Percentiles rank a stretch among this genome's conserved stretches.
These are phyloP conservation scores for Lagocephalus sceleratus DNA, from an alignment of 2,797 vertebrate genomes.

Conservation along the genomic window DNA sequence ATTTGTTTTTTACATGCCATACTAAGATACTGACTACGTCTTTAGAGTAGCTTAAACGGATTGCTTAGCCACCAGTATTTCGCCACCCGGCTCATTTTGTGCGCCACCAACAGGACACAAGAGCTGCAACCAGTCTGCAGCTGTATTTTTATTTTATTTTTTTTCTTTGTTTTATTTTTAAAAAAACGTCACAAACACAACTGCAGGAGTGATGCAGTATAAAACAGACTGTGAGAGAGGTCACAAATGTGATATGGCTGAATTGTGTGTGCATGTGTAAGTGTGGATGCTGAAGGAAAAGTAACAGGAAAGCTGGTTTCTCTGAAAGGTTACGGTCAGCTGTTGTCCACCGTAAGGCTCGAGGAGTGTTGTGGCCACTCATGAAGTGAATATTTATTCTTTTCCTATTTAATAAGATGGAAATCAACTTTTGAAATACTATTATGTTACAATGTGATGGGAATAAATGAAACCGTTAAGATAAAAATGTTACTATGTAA, in stretches of 20 bases:
- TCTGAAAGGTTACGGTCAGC: slow-evolving; percentile 45
- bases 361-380: slow-evolving; percentile 51
- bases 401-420: slow-evolving; percentile 75
- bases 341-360: slow-evolving; percentile 38
- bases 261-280: slow-evolving; percentile 16
- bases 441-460: slow-evolving; percentile 78
- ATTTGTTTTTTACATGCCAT: slow-evolving; percentile 38
- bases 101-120: slow-evolving; percentile 32
- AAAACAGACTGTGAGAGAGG: slow-evolving; percentile 29
- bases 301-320: slow-evolving; percentile 42
- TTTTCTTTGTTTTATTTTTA: no score
- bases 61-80: slow-evolving; percentile 32
- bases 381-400: slow-evolving; percentile 75
- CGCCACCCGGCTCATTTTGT: slow-evolving; percentile 41
- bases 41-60: slow-evolving; percentile 35
- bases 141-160: no score
- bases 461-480: slow-evolving; percentile 68
- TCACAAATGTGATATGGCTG: slow-evolving; percentile 23
- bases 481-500: slow-evolving; percentile 75
- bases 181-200: slow-evolving; percentile 32
- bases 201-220: slow-evolving; percentile 39
- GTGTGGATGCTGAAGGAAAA: slow-evolving; percentile 29
- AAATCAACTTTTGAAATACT: slow-evolving; percentile 69
- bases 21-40: slow-evolving; percentile 30
- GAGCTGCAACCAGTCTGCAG: slow-evolving; percentile 39